Evolutionary conservation across 2,888 invertebrate genomes (phyloP), one percentile per base, ranked within the genome.

Genomic region (Norana najaformis): DNA sequence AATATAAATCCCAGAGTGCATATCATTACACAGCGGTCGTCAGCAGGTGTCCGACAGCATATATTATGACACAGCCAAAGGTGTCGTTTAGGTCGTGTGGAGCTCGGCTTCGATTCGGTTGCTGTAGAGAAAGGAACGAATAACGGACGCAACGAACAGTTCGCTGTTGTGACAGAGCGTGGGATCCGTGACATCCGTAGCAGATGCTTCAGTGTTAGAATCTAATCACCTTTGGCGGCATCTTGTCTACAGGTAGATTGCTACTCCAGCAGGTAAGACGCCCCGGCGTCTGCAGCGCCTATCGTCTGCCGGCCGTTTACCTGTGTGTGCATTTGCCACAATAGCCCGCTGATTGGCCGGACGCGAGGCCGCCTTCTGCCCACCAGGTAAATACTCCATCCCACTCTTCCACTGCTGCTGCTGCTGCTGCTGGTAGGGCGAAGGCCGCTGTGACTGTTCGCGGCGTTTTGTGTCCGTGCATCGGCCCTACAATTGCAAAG

Each of bases 261-360:
- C 69, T n/a, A 69, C 69, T 69, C 69, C 69, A 69, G n/a, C 69
- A 69, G 69, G 69, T 69, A 69, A 69, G 69, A 69, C 69, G 69
- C n/a, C 4, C 53, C 47, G 47, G 16, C 53, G 69, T 69, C 30
- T 69, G 69, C 69, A 1, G 69, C 69, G 69, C 69, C 30, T 69
- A n/a, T 8, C n/a, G 69, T 69, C 69, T n/a, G 69, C 30, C 69
- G 30, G 69, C 11, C 69, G 13, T 69, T 69, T 69, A 69, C 69
- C 69, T 69, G 69, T 69, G 69, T n/a, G 69, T 1, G 69, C 69
- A 11, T 69, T 69, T 69, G 30, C 69, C 69, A 69, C 69, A 1
- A 0, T n/a, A 3, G 69, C 69, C n/a, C 6, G 30, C 69, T 69
- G 69, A 69, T 69, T 69, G 69, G 69, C n/a, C 69, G 69, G n/a